phyloP scores from a whole-genome alignment of 2,113 vertebrate species.

The Chionis minor region DNA sequence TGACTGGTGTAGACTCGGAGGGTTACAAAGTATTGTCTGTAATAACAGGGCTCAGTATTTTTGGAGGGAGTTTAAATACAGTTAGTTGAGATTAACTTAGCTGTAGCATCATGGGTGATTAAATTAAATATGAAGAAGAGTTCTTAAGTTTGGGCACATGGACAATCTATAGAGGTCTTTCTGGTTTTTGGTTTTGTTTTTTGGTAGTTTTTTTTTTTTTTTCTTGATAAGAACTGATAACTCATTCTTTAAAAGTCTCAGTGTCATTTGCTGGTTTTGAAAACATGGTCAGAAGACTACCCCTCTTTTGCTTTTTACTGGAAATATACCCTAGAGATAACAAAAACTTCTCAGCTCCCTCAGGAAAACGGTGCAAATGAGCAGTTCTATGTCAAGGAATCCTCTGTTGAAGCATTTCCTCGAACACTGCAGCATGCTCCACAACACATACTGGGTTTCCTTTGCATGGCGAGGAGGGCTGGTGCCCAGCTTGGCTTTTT shows the following conservation, averaged over 20 bases:
- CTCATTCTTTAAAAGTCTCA: neutral
- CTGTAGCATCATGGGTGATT: neutral
- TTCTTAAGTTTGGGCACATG: neutral
- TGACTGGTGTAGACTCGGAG: neutral
- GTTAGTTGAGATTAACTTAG: neutral
- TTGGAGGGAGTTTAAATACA: neutral
- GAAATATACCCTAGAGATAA: neutral
- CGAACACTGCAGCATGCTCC: neutral
- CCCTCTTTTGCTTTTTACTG: neutral
- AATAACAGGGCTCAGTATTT: neutral
- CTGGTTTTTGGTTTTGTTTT: neutral
- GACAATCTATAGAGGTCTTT: neutral
- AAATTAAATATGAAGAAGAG: neutral
- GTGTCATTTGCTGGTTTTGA: neutral
- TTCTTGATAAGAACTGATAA: neutral
- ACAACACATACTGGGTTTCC: rapidly evolving
- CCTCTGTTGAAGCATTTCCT: neutral
- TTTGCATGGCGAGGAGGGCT: neutral
- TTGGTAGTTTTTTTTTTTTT: neutral
- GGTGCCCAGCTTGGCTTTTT: neutral
- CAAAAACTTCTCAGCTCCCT: neutral
- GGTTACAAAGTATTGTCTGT: neutral
- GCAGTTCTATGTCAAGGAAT: neutral
- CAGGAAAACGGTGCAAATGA: neutral
- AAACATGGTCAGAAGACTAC: neutral